phyloP scores from a whole-genome alignment of 92 coral and sea anemone genomes.

The Montipora capitata region DNA sequence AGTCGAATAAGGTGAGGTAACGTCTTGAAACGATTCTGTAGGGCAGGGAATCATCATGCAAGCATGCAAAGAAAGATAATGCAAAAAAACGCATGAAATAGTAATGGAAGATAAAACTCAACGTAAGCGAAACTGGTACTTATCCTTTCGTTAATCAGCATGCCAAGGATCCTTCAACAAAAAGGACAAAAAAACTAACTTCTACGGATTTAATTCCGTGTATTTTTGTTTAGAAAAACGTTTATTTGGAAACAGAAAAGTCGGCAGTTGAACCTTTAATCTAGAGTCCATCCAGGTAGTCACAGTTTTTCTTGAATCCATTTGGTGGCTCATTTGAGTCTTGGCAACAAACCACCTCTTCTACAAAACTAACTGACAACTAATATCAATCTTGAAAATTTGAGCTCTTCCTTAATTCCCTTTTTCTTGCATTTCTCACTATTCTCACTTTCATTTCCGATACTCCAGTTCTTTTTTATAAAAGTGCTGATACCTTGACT shows the following conservation, averaged over 20 bases:
- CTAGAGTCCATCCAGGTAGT: too few relatives aligned
- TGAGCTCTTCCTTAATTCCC: background rate
- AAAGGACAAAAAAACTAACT: too few relatives aligned
- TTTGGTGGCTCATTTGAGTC: too few relatives aligned
- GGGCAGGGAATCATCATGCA: constrained; percentile 47
- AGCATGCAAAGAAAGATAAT: constrained; percentile 47
- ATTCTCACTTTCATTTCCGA: too few relatives aligned
- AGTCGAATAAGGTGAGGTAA: constrained; percentile 33
- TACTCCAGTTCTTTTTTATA: too few relatives aligned
- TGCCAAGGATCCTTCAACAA: background rate
- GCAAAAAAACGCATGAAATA: constrained; percentile 9
- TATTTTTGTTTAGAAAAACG: too few relatives aligned
- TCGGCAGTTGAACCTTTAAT: too few relatives aligned
- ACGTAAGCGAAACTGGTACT: background rate
- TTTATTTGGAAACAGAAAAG: too few relatives aligned
- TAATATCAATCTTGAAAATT: background rate
- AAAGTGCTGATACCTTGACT: constrained; percentile 28
- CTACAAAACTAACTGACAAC: background rate
- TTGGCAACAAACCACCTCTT: too few relatives aligned
- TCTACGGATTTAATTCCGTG: too few relatives aligned
- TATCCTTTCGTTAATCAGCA: background rate
- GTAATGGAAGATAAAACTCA: background rate
- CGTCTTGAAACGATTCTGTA: constrained; percentile 37
- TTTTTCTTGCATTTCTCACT: too few relatives aligned
- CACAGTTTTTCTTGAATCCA: too few relatives aligned